phyloP scores from a whole-genome alignment of 1,140 invertebrate species.

The Drosophila punjabiensis region DNA sequence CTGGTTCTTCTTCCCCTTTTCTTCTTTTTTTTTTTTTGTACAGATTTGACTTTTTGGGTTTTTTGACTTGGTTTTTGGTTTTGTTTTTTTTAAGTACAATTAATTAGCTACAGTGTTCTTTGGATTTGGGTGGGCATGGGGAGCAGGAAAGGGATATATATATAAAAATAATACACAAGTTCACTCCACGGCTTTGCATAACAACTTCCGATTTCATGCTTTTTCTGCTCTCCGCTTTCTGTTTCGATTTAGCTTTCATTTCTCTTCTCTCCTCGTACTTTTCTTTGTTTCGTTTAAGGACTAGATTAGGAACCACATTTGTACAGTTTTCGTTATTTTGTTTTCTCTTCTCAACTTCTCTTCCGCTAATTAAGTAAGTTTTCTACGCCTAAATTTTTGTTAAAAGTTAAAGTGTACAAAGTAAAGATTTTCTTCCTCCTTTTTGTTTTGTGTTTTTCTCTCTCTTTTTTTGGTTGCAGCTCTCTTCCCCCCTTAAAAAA shows the following conservation, averaged over 20 bases:
- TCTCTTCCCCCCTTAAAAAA: conserved; percentile 8
- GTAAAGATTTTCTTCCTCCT: conserved; percentile 36
- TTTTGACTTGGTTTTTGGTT: conserved; percentile 7
- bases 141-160: conserved; percentile 33
- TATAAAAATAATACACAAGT: conserved; percentile 65
- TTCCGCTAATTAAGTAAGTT: conserved; percentile 39
- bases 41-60: conserved; percentile 16
- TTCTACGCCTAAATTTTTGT: conserved; percentile 51
- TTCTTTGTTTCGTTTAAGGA: conserved; percentile 62
- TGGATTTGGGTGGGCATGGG: conserved; percentile 32
- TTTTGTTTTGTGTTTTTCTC: background rate
- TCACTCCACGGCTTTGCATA: conserved; percentile 50
- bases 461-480: conserved; percentile 54
- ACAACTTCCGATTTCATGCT: conserved; percentile 33
- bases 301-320: conserved; percentile 85
- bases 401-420: conserved; percentile 67
- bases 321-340: conserved; percentile 76
- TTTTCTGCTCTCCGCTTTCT: conserved; percentile 3
- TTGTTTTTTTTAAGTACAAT: conserved; percentile 64
- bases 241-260: conserved; percentile 1
- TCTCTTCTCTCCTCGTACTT: background rate
- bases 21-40: conserved; percentile 29
- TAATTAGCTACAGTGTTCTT: conserved; percentile 74
- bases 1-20: background rate
- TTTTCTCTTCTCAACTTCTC: conserved; percentile 43